Conservation (phyloP, 1,140 invertebrate genomes). For the Ephestia elutella region DNA sequence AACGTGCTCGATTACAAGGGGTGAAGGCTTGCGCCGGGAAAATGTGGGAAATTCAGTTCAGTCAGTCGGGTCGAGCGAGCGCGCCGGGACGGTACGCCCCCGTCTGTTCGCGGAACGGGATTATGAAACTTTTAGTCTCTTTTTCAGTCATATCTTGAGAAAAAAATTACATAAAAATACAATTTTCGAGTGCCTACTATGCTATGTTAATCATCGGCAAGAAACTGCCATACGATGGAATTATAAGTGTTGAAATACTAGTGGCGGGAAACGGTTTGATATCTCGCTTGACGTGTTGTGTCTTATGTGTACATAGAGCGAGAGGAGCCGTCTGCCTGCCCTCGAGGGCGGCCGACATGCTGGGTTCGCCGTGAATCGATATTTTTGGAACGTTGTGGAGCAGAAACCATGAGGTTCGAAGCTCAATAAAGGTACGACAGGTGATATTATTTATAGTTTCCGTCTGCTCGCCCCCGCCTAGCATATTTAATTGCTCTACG, state of each 20-base stretch:
- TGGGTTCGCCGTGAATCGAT: constrained; percentile 72
- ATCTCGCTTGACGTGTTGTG: constrained; percentile 72
- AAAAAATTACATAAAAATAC: constrained; percentile 18
- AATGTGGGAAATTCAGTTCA: constrained; percentile 68
- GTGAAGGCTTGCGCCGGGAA: constrained; percentile 72
- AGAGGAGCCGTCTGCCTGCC: constrained; percentile 67
- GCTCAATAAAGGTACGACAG: constrained; percentile 66
- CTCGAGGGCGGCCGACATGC: constrained; percentile 72
- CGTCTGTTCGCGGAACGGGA: constrained; percentile 34
- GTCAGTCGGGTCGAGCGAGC: constrained; percentile 64
- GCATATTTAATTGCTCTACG: constrained; percentile 11
- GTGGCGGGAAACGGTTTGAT: constrained; percentile 73
- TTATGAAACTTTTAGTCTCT: constrained; percentile 61
- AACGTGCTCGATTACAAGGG: constrained; percentile 71
- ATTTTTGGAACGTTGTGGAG: constrained; percentile 69
- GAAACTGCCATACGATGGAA: constrained; percentile 27
- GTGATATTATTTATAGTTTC: constrained; percentile 40
- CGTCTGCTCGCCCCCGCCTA: constrained; percentile 19
- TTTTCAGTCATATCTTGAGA: constrained; percentile 43
- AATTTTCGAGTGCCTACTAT: constrained; percentile 11
- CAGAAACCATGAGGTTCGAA: constrained; percentile 65
- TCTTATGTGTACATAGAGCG: constrained; percentile 72
- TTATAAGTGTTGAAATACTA: constrained; percentile 59
- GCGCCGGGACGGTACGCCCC: constrained; percentile 45
- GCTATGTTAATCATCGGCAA: constrained; percentile 12